These are phyloP conservation scores for Patella ulyssiponensis DNA, from an alignment of 2,888 invertebrate species.

Conservation along the genomic window DNA sequence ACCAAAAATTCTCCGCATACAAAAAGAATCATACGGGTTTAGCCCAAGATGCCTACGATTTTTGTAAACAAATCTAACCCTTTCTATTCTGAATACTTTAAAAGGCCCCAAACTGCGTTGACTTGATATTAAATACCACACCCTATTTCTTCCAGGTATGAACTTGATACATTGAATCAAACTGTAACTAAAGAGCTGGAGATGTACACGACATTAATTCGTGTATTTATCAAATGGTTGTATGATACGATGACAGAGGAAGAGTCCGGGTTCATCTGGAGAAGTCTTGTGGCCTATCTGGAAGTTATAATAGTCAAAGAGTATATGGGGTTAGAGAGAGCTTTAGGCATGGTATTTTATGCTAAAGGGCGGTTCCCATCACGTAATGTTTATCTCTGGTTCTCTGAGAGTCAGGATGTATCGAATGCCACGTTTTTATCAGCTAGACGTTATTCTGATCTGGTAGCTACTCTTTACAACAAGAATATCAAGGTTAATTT, in stretches of 20 bases:
- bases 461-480: slow-evolving; percentile 53
- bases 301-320: slow-evolving; percentile 58
- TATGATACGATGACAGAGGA: slow-evolving; percentile 70
- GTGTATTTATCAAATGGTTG: slow-evolving; percentile 57
- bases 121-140: no score
- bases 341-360: slow-evolving; percentile 55
- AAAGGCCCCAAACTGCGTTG: no score
- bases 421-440: slow-evolving; percentile 56
- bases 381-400: slow-evolving; percentile 54
- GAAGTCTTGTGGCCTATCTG: slow-evolving; percentile 58
- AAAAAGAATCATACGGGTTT: no score
- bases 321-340: slow-evolving; percentile 56
- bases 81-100: no score
- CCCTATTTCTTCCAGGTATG: slow-evolving; percentile 34
- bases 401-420: slow-evolving; percentile 56
- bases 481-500: slow-evolving; percentile 22
- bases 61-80: no score
- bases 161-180: slow-evolving; percentile 51
- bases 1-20: no score
- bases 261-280: slow-evolving; percentile 53
- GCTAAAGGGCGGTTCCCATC: slow-evolving; percentile 53
- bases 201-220: slow-evolving; percentile 56
- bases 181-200: slow-evolving; percentile 54
- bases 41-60: no score
- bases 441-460: slow-evolving; percentile 51